Conservation (phyloP, 2,888 invertebrate species). For the Dione vanillae region DNA sequence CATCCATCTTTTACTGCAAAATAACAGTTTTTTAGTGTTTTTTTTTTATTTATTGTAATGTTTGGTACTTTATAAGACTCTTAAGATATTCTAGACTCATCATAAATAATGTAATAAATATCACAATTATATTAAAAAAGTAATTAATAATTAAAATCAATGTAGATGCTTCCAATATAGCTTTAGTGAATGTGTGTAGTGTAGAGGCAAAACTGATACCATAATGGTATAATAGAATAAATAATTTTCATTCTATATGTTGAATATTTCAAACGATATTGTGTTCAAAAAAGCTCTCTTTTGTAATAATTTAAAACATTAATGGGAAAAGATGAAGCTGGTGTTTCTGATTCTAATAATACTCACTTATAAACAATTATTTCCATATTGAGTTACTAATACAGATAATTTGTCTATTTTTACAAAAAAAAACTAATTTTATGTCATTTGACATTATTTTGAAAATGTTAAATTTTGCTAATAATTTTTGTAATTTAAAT, state of each 20-base stretch:
- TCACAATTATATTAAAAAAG: slow-evolving; percentile 29
- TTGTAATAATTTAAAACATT: background rate
- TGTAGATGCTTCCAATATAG: slow-evolving; percentile 72
- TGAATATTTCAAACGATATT: background rate
- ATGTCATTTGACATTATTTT: too few species aligned
- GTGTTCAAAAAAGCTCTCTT: background rate
- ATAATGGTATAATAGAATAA: slow-evolving; percentile 11
- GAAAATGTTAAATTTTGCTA: too few species aligned
- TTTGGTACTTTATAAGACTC: background rate
- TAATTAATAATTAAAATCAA: slow-evolving; percentile 46
- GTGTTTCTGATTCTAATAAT: background rate
- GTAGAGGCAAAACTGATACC: slow-evolving; percentile 27
- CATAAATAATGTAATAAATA: slow-evolving; percentile 14
- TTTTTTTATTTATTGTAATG: too few species aligned
- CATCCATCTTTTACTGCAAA: too few species aligned
- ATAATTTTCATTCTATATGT: background rate
- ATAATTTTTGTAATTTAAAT: background rate
- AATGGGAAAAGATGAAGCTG: background rate
- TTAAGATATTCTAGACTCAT: background rate
- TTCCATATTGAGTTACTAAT: too few species aligned
- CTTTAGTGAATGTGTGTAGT: slow-evolving; percentile 59
- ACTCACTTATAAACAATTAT: too few species aligned
- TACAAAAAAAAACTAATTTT: too few species aligned
- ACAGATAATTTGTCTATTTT: too few species aligned
- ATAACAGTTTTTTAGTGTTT: too few species aligned